Evolutionary conservation across 2,888 invertebrate genomes (phyloP).

Genomic region (Drosophila helvetica): DNA sequence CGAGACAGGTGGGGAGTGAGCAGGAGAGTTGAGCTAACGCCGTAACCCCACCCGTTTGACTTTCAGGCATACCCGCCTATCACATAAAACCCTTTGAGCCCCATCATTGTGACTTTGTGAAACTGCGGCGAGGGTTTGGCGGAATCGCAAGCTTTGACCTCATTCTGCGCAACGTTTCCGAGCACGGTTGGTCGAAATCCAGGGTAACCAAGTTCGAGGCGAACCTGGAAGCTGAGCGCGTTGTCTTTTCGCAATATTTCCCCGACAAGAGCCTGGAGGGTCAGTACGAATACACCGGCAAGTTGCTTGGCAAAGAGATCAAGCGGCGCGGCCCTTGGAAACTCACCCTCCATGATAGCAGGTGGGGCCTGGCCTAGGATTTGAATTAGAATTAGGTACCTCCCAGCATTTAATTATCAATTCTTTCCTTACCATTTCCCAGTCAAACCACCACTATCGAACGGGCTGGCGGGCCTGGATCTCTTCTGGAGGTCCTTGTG

Average conservation of each 20-base stretch:
- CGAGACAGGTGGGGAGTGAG: slow-evolving; percentile 86
- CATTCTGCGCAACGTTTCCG: slow-evolving; percentile 89
- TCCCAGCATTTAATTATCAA: neutral
- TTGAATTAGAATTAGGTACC: neutral
- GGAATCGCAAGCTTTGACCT: slow-evolving; percentile 87
- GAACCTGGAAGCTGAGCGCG: slow-evolving; percentile 87
- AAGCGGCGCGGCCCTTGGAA: slow-evolving; percentile 90
- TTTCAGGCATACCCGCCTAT: slow-evolving; percentile 88
- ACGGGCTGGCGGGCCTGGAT: slow-evolving; percentile 83
- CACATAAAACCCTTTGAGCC: slow-evolving; percentile 91
- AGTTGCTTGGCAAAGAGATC: slow-evolving; percentile 86
- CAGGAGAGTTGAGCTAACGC: neutral
- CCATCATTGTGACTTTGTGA: slow-evolving; percentile 88
- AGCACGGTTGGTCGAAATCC: slow-evolving; percentile 90
- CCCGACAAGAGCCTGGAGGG: slow-evolving; percentile 91
- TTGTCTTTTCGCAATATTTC: slow-evolving; percentile 92
- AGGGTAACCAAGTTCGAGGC: slow-evolving; percentile 91
- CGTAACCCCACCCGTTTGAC: neutral
- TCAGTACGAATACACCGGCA: slow-evolving; percentile 87
- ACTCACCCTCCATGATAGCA: slow-evolving; percentile 88
- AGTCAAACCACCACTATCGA: slow-evolving; percentile 85
- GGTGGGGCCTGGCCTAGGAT: too few species aligned
- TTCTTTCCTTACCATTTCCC: neutral
- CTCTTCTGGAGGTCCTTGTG: slow-evolving; percentile 87
- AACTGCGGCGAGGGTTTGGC: slow-evolving; percentile 86